Base-by-base conservation (phyloP, 2,888 invertebrate genomes). In the Alviniconcha strummeri region DNA sequence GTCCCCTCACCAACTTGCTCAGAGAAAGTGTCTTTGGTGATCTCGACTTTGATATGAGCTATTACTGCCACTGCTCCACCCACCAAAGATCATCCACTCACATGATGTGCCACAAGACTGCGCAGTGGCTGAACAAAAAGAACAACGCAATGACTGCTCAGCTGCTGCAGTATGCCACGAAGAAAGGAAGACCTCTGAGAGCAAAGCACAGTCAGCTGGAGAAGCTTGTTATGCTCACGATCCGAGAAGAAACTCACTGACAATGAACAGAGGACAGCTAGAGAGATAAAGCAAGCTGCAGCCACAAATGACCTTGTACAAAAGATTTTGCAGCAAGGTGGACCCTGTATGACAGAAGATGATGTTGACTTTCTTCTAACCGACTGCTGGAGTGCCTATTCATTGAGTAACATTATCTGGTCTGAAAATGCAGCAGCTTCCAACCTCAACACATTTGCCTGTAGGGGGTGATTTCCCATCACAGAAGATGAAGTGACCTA, bases 401-500 rank as follows among this genome's bases (percentile, higher is more conserved):
- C 3, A 36, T 36, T 0, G 36, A 36, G 3, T 36, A 36, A 36
- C 36, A 36, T 36, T 36, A 36, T 36, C 36, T 36, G 36, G 36
- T 36, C 36, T 36, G 36, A 36, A n/a, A n/a, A n/a, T n/a, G n/a
- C n/a, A n/a, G n/a, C n/a, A n/a, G n/a, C n/a, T n/a, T n/a, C n/a
- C n/a, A n/a, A 36, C 36, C 36, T 36, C 36, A 36, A 36, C 36
- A 36, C 36, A 36, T 36, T 36, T 36, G 36, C 36, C 36, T 36
- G 36, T 36, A 1, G 36, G 36, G 36, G 36, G 36, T 36, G 36
- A 36, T 36, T 36, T 36, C 36, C 36, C 36, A 60, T 69, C 11
- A n/a, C 56, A 54, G 54, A 69, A 17, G 5, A 54, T 1, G 13
- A 9, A 7, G 56, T n/a, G 7, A 87, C 89, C 87, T 89, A 93